Conservation (phyloP, 2,888 invertebrate species). For the Drosophila sordidula region DNA sequence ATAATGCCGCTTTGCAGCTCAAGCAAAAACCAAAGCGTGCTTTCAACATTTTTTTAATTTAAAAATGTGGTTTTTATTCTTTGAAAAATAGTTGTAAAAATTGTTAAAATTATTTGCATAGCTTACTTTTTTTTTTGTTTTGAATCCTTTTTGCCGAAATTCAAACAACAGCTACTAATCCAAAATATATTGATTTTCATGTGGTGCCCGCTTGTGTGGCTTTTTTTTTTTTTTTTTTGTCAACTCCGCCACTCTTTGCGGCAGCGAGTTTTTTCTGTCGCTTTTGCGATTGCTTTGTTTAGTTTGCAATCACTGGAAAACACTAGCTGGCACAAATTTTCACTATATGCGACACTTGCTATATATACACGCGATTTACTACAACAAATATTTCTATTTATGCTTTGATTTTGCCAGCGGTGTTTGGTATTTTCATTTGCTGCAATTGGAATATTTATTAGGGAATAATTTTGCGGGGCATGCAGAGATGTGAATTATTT, state of each 20-base stretch:
- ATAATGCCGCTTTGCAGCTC: neutral
- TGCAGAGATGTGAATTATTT: slow-evolving; percentile 15
- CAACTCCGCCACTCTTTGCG: slow-evolving; percentile 1
- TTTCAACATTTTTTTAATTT: neutral
- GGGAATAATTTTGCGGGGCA: slow-evolving; percentile 1
- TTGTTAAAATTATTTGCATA: neutral
- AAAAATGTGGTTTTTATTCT: neutral
- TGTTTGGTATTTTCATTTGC: slow-evolving; percentile 12
- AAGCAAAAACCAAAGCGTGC: neutral
- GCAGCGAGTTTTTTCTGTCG: slow-evolving; percentile 33
- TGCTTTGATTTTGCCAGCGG: neutral
- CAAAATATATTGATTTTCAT: slow-evolving; percentile 83
- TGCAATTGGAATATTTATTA: slow-evolving; percentile 16
- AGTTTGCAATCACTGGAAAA: slow-evolving; percentile 38
- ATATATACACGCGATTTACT: slow-evolving; percentile 1
- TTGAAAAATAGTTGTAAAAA: neutral
- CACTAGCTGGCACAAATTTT: slow-evolving; percentile 27
- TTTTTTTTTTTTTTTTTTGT: slow-evolving; percentile 5
- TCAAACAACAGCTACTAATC: slow-evolving; percentile 80
- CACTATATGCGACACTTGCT: slow-evolving; percentile 36
- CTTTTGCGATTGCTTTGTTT: slow-evolving; percentile 50
- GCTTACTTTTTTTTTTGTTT: slow-evolving; percentile 72
- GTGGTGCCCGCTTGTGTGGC: slow-evolving; percentile 25
- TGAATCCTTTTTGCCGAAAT: slow-evolving; percentile 39
- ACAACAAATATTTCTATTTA: slow-evolving; percentile 11